Evolutionary conservation across 2,888 invertebrate genomes (phyloP), one percentile per base, ranked within the genome.

Genomic region (Trissolcus japonicus): DNA sequence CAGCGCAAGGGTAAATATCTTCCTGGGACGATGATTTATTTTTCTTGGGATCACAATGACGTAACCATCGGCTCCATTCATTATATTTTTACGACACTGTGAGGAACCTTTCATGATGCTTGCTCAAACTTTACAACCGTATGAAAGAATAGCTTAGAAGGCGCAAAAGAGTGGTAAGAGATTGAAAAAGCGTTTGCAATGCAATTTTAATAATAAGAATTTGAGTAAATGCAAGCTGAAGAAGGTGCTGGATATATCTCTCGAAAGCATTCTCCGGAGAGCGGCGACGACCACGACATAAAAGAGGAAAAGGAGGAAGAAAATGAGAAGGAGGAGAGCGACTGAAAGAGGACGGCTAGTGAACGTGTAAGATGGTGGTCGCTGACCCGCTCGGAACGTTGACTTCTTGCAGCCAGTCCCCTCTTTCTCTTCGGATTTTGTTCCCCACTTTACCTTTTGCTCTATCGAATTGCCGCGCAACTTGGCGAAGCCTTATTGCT

Each of bases 361-460:
- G 83, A 84, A 80, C 79, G 81, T 81, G 82, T 82, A 83, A 85
- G 84, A 84, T 84, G 82, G 85, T 87, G 88, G 88, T 88, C 88
- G 88, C 87, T 88, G 88, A 88, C 88, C 88, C 85, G 86, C 83
- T 86, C 86, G 88, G 88, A 88, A 88, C 88, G 87, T 88, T 88
- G 88, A 88, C 88, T 88, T 86, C 87, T 84, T 84, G 86, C 85
- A 87, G 87, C 84, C 87, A 84, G 82, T 86, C 86, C 86, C 86
- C 86, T 84, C 86, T 85, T 83, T 84, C 86, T 84, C 86, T 84
- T 83, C 83, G 81, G 81, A 84, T 85, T 84, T 85, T 81, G 82
- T 83, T 82, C 83, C 80, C 81, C 81, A 79, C 81, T 80, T 82
- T 80, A 79, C 82, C 83, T 82, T 35, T 35, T 82, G 82, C 82